Evolutionary conservation across 2,797 vertebrate species (phyloP), one percentile per base, ranked within the genome.

Genomic region (Craterocephalus amniculus): DNA sequence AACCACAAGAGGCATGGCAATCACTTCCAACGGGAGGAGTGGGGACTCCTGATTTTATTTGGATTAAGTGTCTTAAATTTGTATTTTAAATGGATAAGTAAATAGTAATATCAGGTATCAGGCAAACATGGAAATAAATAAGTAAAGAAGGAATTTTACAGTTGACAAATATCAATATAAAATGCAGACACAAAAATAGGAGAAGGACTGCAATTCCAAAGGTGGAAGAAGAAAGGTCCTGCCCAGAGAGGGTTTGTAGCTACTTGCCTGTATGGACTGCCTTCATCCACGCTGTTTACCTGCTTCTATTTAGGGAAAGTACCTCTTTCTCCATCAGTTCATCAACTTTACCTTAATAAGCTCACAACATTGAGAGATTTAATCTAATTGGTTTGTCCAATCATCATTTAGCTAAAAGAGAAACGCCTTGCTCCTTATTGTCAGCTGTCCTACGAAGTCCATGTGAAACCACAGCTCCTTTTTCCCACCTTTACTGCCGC

Each of bases 61-160:
- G 4, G 2, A 31, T 31, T 31, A 31, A 31, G 6, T 31, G 29
- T 31, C 29, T 31, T 31, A 6, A 4, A 31, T 6, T 31, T 31
- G 29, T 31, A 31, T 31, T 31, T 31, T 4, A 31, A 31, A 31
- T 31, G 29, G 29, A 31, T 31, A 0, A 31, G 29, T 31, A 31
- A 31, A 31, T n/a, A n/a, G n/a, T n/a, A n/a, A n/a, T n/a, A n/a
- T n/a, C 29, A 31, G 6, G 29, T 31, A 31, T 31, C 29, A 31
- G 29, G 29, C 4, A 31, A 31, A 31, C 29, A 31, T 31, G 29
- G 29, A 31, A 31, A 31, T 31, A 31, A 31, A 31, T 2, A 31
- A 6, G 83, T 71, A 58, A 65, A 58, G 69, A 69, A 68, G 14
- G 78, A 68, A 52, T 84, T 63, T 78, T 84, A 75, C 77, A 80